Percentiles rank a stretch among this genome's conserved stretches.
phyloP scores from a whole-genome alignment of 2,113 vertebrate species.

The Pteruthius melanotis region DNA sequence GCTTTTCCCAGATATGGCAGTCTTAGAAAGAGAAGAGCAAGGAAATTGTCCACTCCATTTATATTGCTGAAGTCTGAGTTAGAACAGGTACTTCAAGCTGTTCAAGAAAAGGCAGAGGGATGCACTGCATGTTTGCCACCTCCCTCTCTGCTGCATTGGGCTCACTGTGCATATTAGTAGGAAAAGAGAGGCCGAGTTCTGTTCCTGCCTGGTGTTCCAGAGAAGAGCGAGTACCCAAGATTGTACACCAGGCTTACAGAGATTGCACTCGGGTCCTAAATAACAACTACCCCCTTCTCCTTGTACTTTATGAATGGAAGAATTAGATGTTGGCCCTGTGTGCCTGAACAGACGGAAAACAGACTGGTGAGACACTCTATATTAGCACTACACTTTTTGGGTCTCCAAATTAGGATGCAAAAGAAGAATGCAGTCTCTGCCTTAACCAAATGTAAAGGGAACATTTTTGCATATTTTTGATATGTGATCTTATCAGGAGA shows the following conservation, averaged over 20 bases:
- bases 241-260: fast-evolving
- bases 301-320: background rate
- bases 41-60: background rate
- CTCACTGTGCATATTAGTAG: background rate
- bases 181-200: background rate
- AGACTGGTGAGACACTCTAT: background rate
- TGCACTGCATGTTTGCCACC: background rate
- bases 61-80: background rate
- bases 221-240: background rate
- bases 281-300: background rate
- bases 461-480: conserved; percentile 61
- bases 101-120: background rate
- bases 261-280: background rate
- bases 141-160: background rate
- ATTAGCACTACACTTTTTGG: background rate
- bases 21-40: background rate
- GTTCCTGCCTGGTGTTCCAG: background rate
- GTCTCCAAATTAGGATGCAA: conserved; percentile 37
- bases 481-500: conserved; percentile 56
- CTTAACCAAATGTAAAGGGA: conserved; percentile 38
- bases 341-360: background rate
- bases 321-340: background rate
- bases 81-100: background rate
- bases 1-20: background rate
- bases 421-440: conserved; percentile 9